Evolutionary conservation across 1,140 invertebrate genomes (phyloP).

Genomic region (Euura saliciscinereae): DNA sequence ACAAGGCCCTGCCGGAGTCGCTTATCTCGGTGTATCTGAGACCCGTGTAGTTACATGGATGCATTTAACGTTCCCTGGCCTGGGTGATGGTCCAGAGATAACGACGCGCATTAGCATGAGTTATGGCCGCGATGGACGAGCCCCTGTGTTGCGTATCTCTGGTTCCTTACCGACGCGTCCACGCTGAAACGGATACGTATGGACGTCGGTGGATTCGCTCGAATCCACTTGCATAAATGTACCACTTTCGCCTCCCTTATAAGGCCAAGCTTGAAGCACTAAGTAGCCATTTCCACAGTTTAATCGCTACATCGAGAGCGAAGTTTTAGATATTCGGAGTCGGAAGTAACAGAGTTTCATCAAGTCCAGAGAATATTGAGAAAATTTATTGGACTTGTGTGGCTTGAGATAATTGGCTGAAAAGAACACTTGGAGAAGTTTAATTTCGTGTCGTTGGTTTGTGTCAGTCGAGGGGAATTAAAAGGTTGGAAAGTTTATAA

Average conservation of each 20-base stretch:
- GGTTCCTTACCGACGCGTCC: neutral
- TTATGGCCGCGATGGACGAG: neutral
- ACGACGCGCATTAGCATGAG: neutral
- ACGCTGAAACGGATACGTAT: neutral
- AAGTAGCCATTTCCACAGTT: neutral
- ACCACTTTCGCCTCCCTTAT: constrained; percentile 6
- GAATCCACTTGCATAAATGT: constrained; percentile 1
- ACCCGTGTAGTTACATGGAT: neutral
- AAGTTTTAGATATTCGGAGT: too few species aligned
- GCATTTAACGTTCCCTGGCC: neutral
- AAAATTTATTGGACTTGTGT: too few species aligned
- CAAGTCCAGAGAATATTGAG: too few species aligned
- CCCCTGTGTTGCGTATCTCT: too few species aligned
- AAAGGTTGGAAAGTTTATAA: too few species aligned
- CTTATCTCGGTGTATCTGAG: neutral
- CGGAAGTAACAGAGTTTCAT: too few species aligned
- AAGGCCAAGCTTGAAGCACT: neutral
- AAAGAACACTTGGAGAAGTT: too few species aligned
- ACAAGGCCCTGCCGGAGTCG: neutral
- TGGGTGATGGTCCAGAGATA: neutral
- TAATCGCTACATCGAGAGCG: too few species aligned
- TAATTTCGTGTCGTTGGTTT: too few species aligned
- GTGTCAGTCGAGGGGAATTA: too few species aligned
- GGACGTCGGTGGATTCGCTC: neutral
- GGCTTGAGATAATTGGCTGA: too few species aligned